Evolutionary conservation across 2,797 vertebrate genomes (phyloP).

Genomic region (Malacoctenus gilli): DNA sequence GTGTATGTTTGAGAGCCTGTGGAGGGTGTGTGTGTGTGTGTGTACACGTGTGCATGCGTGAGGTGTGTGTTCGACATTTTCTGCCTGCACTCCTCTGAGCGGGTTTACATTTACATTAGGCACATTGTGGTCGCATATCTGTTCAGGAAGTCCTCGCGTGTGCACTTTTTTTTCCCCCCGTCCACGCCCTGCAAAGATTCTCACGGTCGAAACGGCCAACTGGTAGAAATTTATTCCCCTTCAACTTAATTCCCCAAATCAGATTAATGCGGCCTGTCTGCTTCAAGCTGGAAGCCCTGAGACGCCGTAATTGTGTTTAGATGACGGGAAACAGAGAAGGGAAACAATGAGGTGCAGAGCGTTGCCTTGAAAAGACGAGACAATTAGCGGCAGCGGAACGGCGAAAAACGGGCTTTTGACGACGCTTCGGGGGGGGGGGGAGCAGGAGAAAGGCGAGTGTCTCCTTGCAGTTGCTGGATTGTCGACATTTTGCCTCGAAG

Average conservation of each 20-base stretch:
- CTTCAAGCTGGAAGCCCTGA: constrained; percentile 36
- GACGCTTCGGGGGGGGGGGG: constrained; percentile 24
- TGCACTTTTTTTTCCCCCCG: constrained; percentile 6
- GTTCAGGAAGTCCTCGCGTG: not conserved
- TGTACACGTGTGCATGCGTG: not conserved
- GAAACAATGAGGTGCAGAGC: constrained; percentile 43
- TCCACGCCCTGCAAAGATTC: not conserved
- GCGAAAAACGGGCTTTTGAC: constrained; percentile 45
- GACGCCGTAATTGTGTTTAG: constrained; percentile 47
- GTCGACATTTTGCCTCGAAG: not conserved
- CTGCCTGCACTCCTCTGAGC: too few species aligned
- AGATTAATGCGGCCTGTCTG: constrained; percentile 36
- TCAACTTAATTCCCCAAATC: constrained; percentile 35
- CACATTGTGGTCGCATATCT: constrained; percentile 3
- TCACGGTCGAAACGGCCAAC: constrained; percentile 23
- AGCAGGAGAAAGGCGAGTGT: constrained; percentile 33
- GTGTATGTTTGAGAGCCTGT: not conserved
- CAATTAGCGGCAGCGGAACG: constrained; percentile 44
- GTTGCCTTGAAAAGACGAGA: constrained; percentile 40
- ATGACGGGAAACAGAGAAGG: constrained; percentile 53
- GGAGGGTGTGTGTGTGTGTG: not conserved
- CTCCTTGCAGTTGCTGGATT: constrained; percentile 30
- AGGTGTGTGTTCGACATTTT: too few species aligned
- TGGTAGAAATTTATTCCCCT: constrained; percentile 37
- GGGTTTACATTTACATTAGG: constrained; percentile 12